Evolutionary conservation across 1,140 invertebrate genomes (phyloP).

Genomic region (Cotesia glomerata): DNA sequence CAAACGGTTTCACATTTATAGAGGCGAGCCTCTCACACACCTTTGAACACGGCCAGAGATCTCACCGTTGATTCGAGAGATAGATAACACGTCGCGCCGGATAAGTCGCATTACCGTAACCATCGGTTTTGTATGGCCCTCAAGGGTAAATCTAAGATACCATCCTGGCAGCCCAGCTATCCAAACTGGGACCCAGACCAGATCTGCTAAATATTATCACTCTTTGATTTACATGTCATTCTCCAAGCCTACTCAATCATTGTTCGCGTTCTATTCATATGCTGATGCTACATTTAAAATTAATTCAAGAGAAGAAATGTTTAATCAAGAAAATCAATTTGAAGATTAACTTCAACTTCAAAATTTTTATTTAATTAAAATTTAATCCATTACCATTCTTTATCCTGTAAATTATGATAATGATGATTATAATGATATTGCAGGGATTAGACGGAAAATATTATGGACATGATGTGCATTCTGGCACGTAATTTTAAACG

Average conservation of each 20-base stretch:
- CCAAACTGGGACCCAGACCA: background rate
- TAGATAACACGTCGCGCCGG: slow-evolving; percentile 29
- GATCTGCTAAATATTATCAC: slow-evolving; percentile 24
- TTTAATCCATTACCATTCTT: background rate
- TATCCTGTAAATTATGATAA: no score
- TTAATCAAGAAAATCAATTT: no score
- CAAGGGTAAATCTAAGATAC: slow-evolving; percentile 15
- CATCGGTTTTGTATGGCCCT: slow-evolving; percentile 28
- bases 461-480: background rate
- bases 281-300: no score
- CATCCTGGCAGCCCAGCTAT: background rate
- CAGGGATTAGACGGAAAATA: no score
- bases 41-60: slow-evolving; percentile 16
- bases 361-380: background rate
- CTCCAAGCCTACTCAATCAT: background rate
- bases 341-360: background rate
- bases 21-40: slow-evolving; percentile 26
- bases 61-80: slow-evolving; percentile 18
- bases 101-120: slow-evolving; percentile 34
- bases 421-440: background rate
- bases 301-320: no score
- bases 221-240: background rate
- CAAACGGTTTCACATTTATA: slow-evolving; percentile 27
- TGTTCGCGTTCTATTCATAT: background rate
- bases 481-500: slow-evolving; percentile 32